Base-by-base conservation (phyloP, 2,113 vertebrate species). In the Cavia aperea region DNA sequence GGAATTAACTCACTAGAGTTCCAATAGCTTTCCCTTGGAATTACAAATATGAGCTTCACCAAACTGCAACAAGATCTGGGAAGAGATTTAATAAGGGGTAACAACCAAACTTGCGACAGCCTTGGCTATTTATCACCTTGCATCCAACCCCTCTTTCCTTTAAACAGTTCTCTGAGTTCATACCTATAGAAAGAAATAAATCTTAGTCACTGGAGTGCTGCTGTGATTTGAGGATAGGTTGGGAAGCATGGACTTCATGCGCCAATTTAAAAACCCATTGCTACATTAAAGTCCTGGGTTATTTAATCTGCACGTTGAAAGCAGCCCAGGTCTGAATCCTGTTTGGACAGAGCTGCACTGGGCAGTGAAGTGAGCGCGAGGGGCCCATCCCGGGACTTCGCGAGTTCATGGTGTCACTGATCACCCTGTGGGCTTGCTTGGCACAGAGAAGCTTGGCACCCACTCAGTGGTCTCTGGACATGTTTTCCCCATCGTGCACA, bases 261-360 rank as follows among this genome's bases (percentile, higher is more conserved):
- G 89, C 82, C 94, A 94, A 93, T 86, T 94, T 11, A 93, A 95
- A 95, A 91, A 63, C 81, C 31, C 60, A 81, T 90, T 96, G 90
- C 94, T 94, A 89, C 23, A 86, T 60, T 92, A 95, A 94, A 90
- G 6, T 7, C 7, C 60, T 62, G 4, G 21, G 60, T 62, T 21
- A 62, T 86, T 93, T 95, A 94, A 93, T 94, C 94, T 95, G 88
- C 65, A 43, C 89, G 79, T 88, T 86, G 72, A 94, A 94, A 87
- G 46, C 91, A 94, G 94, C 77, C n/a, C 77, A 93, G 83, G n/a
- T 91, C 31, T 93, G 62, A 91, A 89, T 91, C 12, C 26, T 77
- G n/a, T 93, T 75, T 94, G 87, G 91, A 81, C 51, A 89, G 36
- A 60, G 31, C 23, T 39, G 10, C 16, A 31, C 49, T 85, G 60